These are phyloP conservation scores for Pluvianellus socialis DNA, from an alignment of 2,113 vertebrate genomes.

Conservation along the genomic window DNA sequence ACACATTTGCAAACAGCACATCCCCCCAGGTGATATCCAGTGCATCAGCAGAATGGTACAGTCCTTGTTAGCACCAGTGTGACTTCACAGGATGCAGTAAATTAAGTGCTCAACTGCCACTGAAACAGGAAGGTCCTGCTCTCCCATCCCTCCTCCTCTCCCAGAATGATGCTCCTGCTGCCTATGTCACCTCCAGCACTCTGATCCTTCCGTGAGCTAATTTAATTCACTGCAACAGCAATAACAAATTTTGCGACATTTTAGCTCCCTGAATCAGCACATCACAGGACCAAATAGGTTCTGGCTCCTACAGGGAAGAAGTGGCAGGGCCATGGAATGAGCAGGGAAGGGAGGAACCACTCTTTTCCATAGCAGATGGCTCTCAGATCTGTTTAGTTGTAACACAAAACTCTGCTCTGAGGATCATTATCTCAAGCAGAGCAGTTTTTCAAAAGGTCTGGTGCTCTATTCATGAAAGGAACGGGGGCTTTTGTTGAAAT, in stretches of 20 bases:
- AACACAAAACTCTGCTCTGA: not conserved
- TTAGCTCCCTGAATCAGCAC: constrained; percentile 9
- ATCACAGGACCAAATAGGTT: not conserved
- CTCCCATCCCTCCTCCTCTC: not conserved
- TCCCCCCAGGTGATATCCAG: not conserved
- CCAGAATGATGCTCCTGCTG: not conserved
- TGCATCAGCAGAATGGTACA: not conserved
- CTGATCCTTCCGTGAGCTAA: not conserved
- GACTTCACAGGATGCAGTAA: not conserved
- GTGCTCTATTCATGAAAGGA: not conserved
- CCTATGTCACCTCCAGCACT: not conserved
- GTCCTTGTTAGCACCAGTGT: not conserved
- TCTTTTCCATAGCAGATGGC: not conserved
- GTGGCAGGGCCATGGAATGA: not conserved
- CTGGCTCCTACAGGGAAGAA: not conserved
- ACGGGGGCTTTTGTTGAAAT: not conserved
- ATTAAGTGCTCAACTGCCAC: not conserved
- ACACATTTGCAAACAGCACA: not conserved
- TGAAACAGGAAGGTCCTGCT: constrained; percentile 42
- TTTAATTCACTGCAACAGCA: not conserved
- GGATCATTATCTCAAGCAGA: constrained; percentile 6
- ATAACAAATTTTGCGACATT: not conserved
- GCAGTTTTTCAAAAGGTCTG: not conserved
- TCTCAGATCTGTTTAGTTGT: not conserved
- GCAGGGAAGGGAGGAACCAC: not conserved